A percentile compares a stretch with the other conserved stretches of the same genome.
These are phyloP conservation scores for Ruditapes philippinarum DNA, from an alignment of 1,140 invertebrate genomes.

Conservation along the genomic window DNA sequence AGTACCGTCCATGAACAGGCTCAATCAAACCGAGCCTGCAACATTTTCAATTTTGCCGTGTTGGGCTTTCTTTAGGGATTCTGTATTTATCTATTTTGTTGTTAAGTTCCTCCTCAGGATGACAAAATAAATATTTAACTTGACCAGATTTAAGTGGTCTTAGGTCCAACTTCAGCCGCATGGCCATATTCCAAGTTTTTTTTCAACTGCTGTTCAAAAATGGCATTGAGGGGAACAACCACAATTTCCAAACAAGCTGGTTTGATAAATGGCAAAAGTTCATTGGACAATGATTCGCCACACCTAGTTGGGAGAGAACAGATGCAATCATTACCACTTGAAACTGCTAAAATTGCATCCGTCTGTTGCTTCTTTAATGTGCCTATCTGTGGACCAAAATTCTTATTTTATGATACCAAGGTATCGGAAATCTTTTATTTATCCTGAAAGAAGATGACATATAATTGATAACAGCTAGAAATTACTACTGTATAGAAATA, in stretches of 20 bases:
- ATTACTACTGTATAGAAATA: too few species aligned
- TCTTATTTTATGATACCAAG: neutral
- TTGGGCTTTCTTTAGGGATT: too few species aligned
- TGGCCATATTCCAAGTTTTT: constrained; percentile 5
- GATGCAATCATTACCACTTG: constrained; percentile 30
- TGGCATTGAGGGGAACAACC: neutral
- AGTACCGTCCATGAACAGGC: too few species aligned
- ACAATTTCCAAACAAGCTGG: neutral
- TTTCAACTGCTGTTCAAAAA: neutral
- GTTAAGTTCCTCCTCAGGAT: constrained; percentile 28
- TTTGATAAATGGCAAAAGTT: constrained; percentile 33
- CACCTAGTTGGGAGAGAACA: constrained; percentile 46
- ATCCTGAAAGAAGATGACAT: neutral
- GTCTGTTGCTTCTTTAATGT: neutral
- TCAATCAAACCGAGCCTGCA: too few species aligned
- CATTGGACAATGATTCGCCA: constrained; percentile 21
- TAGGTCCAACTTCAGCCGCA: constrained; percentile 1
- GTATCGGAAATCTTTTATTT: neutral
- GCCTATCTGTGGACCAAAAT: neutral
- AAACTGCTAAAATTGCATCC: neutral
- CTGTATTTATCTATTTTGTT: too few species aligned
- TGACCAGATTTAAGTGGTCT: neutral
- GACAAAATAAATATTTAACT: constrained; percentile 18
- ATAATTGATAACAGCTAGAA: too few species aligned
- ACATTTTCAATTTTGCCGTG: too few species aligned